These are phyloP conservation scores for Syritta pipiens DNA, from an alignment of 2,888 invertebrate species.

Conservation along the genomic window DNA sequence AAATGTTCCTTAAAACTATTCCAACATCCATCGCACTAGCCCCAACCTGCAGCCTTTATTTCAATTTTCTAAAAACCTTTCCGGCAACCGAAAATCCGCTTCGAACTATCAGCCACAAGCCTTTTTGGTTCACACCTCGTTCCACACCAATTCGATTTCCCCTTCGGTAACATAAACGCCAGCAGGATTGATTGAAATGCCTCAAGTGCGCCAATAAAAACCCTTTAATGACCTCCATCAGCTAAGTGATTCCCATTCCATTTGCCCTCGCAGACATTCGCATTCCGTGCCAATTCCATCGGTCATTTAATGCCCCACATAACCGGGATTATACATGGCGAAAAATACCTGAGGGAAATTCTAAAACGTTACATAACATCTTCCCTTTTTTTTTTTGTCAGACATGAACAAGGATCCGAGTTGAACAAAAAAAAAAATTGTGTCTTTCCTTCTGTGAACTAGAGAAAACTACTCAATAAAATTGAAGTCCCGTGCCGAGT, in stretches of 20 bases:
- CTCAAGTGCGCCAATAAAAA: slow-evolving; percentile 11
- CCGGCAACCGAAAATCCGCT: no score
- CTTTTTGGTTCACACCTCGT: not conserved
- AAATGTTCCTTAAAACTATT: no score
- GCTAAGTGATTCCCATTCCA: not conserved
- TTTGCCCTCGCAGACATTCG: not conserved
- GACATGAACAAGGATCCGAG: not conserved
- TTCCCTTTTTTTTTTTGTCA: not conserved
- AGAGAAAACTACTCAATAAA: slow-evolving; percentile 26
- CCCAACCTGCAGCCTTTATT: no score
- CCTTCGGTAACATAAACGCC: not conserved
- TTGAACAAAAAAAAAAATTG: not conserved
- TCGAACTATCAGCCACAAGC: no score
- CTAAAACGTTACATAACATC: no score
- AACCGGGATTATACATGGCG: no score
- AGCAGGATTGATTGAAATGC: not conserved
- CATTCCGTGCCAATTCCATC: not conserved
- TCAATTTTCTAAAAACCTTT: no score
- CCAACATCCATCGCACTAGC: no score
- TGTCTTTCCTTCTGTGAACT: not conserved
- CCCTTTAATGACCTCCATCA: slow-evolving; percentile 9
- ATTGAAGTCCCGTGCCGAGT: slow-evolving; percentile 10
- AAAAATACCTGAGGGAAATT: no score
- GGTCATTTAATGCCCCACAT: not conserved
- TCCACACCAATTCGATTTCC: not conserved